Evolutionary conservation across 2,888 invertebrate species (phyloP).

Genomic region (Gandaritis pyraliata): DNA sequence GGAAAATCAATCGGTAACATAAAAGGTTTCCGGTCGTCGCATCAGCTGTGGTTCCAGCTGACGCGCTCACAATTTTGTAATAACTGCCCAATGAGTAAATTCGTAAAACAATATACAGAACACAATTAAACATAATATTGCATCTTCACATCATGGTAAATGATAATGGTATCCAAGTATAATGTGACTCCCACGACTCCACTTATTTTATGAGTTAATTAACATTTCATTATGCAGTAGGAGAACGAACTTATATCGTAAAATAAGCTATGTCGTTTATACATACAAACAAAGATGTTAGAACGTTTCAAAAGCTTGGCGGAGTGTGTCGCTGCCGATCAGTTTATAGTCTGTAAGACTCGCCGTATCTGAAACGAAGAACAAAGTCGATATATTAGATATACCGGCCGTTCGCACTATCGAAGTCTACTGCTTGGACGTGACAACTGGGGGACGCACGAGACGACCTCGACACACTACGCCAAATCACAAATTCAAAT

Average conservation of each 20-base stretch:
- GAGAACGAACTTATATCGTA: conserved; percentile 82
- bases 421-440: conserved; percentile 59
- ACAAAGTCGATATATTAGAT: conserved; percentile 70
- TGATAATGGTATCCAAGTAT: conserved; percentile 68
- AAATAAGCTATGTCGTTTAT: conserved; percentile 80
- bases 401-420: conserved; percentile 61
- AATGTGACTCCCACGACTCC: conserved; percentile 76
- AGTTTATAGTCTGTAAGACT: conserved; percentile 78
- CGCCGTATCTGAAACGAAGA: conserved; percentile 45
- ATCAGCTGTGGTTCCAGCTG: conserved; percentile 44
- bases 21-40: conserved; percentile 56
- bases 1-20: conserved; percentile 76
- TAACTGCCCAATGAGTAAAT: conserved; percentile 76
- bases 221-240: conserved; percentile 80
- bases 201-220: conserved; percentile 73
- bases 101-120: conserved; percentile 65
- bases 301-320: conserved; percentile 65
- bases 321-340: conserved; percentile 56
- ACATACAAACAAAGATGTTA: conserved; percentile 79
- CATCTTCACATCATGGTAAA: conserved; percentile 71
- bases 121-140: conserved; percentile 66
- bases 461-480: conserved; percentile 58
- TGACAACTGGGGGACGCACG: conserved; percentile 59
- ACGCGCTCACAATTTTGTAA: conserved; percentile 62
- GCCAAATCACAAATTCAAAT: conserved; percentile 70